A percentile compares a stretch with the other conserved stretches of the same genome.
Conservation (phyloP, 2,797 vertebrate genomes). For the Knipowitschia caucasica region DNA sequence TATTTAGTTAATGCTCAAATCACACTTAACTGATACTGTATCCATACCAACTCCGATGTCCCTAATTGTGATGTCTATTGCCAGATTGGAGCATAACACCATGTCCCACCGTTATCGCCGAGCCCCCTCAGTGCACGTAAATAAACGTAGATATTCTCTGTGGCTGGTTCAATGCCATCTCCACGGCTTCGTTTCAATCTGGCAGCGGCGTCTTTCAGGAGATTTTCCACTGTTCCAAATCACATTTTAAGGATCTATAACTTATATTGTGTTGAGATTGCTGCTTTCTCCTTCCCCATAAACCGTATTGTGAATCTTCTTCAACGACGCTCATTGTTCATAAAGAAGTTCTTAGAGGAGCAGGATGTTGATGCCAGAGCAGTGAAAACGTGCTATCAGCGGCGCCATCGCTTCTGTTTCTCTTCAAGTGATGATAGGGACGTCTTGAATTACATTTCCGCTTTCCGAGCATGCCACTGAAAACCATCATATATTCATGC, state of each 20-base stretch:
- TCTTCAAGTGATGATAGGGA: constrained; percentile 23
- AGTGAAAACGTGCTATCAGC: constrained; percentile 12
- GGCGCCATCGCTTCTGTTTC: constrained; percentile 7
- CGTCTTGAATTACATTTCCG: constrained; percentile 20
- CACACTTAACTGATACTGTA: too few species aligned
- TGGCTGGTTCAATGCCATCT: not conserved
- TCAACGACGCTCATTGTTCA: not conserved
- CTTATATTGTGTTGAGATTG: constrained; percentile 1
- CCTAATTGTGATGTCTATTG: too few species aligned
- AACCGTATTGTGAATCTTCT: not conserved
- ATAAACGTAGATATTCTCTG: not conserved
- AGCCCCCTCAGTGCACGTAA: not conserved
- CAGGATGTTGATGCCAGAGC: constrained; percentile 2
- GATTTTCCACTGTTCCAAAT: not conserved
- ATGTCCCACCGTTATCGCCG: not conserved
- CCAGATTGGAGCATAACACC: too few species aligned
- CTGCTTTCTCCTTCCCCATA: not conserved
- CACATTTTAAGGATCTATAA: constrained; percentile 1
- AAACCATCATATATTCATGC: constrained; percentile 35
- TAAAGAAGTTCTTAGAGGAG: constrained; percentile 7
- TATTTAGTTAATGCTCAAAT: too few species aligned
- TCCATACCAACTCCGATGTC: too few species aligned
- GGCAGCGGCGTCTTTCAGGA: not conserved
- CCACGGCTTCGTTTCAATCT: not conserved
- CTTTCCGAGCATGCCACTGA: constrained; percentile 8